Percentiles rank a stretch among this genome's conserved stretches.
These are phyloP conservation scores for Nomada hirtipes DNA, from an alignment of 2,888 invertebrate species.

Conservation along the genomic window DNA sequence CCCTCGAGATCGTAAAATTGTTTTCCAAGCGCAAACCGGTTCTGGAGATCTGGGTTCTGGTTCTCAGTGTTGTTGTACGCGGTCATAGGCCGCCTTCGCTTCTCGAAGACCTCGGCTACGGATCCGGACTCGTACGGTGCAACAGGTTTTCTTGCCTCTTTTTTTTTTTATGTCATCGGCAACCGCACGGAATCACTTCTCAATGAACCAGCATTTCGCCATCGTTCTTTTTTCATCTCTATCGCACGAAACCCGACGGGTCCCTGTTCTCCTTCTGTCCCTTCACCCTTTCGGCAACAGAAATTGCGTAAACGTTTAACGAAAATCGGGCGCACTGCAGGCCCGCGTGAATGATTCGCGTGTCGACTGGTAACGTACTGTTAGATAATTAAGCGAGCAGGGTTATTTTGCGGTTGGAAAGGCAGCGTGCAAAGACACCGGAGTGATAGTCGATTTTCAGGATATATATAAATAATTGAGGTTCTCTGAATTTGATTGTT, in stretches of 20 bases:
- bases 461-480: neutral
- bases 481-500: neutral
- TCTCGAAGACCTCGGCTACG: slow-evolving; percentile 62
- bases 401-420: neutral
- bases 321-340: neutral
- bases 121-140: slow-evolving; percentile 40
- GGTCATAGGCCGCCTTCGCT: slow-evolving; percentile 81
- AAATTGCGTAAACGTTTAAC: slow-evolving; percentile 1
- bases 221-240: neutral
- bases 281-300: neutral
- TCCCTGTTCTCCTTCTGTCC: no score
- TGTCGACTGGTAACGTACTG: neutral
- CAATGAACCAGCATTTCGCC: slow-evolving; percentile 27
- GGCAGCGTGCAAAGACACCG: no score
- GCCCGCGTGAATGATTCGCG: neutral
- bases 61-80: slow-evolving; percentile 81
- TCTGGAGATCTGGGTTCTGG: slow-evolving; percentile 79
- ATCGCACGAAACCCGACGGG: no score
- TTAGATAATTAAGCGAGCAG: neutral
- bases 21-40: slow-evolving; percentile 81
- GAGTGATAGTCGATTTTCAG: neutral
- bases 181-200: slow-evolving; percentile 12
- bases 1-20: slow-evolving; percentile 80
- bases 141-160: slow-evolving; percentile 41
- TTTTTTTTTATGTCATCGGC: slow-evolving; percentile 20